Percentiles rank a stretch among this genome's conserved stretches.
Evolutionary conservation across 1,140 invertebrate species (phyloP).

Genomic region (Zaprionus lachaisei): DNA sequence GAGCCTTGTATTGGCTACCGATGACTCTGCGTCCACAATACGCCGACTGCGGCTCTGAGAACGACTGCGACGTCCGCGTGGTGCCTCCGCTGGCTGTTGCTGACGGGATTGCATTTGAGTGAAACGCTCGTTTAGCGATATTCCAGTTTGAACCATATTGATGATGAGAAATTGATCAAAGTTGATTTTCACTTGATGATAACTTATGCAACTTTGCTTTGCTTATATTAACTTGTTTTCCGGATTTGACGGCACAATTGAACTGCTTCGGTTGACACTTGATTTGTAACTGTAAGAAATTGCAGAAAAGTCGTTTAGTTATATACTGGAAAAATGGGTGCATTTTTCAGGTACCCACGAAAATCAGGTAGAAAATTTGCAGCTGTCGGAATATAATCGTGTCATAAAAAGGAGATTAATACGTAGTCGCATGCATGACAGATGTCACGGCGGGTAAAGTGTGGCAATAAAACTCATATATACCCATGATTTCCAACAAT

Average conservation of each 20-base stretch:
- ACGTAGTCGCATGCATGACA: background rate
- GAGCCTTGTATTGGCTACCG: constrained; percentile 71
- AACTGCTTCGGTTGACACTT: constrained; percentile 45
- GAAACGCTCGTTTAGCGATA: constrained; percentile 82
- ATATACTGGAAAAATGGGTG: constrained; percentile 40
- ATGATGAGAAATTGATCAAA: constrained; percentile 6
- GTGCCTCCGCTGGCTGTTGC: constrained; percentile 7
- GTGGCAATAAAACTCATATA: constrained; percentile 29
- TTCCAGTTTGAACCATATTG: constrained; percentile 69
- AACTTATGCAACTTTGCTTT: background rate
- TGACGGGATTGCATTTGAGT: constrained; percentile 66
- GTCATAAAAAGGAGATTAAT: constrained; percentile 49
- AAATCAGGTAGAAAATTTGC: constrained; percentile 45
- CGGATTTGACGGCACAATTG: constrained; percentile 6
- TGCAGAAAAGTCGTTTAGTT: constrained; percentile 51
- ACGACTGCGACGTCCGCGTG: constrained; percentile 60
- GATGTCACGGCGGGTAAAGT: constrained; percentile 1
- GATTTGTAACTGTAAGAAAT: constrained; percentile 63
- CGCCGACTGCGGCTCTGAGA: constrained; percentile 65
- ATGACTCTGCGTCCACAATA: constrained; percentile 59
- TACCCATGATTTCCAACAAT: background rate
- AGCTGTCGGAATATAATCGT: constrained; percentile 48
- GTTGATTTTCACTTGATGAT: background rate
- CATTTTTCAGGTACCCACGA: constrained; percentile 45
- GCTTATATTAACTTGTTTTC: background rate